Conservation (phyloP, 1,140 invertebrate genomes). For the Dinothrombium tinctorium region DNA sequence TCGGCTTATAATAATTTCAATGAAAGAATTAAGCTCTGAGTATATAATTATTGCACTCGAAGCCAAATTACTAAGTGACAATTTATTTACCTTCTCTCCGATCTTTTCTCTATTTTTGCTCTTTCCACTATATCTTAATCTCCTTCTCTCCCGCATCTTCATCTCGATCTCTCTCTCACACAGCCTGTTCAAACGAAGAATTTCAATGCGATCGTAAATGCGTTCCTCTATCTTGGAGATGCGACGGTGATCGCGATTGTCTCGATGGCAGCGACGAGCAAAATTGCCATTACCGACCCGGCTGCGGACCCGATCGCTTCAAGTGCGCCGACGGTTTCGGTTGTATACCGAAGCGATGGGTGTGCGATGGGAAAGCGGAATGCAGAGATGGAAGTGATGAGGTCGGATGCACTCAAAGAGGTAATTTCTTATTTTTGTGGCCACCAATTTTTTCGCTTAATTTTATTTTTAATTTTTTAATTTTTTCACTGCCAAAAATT, state of each 20-base stretch:
- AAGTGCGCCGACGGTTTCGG: slow-evolving; percentile 11
- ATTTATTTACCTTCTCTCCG: not conserved
- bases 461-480: no score
- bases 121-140: not conserved
- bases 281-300: slow-evolving; percentile 28
- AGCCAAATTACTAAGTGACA: not conserved
- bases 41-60: not conserved
- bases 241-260: slow-evolving; percentile 15
- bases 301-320: slow-evolving; percentile 13
- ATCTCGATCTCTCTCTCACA: not conserved
- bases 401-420: slow-evolving; percentile 10
- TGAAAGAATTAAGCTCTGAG: no score
- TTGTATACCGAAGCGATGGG: slow-evolving; percentile 9
- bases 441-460: no score
- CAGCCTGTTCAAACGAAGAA: slow-evolving; percentile 13
- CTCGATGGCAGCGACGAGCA: slow-evolving; percentile 21
- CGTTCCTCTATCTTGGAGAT: slow-evolving; percentile 27
- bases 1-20: no score
- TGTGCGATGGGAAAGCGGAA: slow-evolving; percentile 15
- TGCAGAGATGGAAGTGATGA: slow-evolving; percentile 15
- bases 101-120: not conserved
- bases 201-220: slow-evolving; percentile 28
- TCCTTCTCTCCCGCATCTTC: not conserved
- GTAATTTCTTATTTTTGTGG: not conserved
- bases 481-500: no score